phyloP scores from a whole-genome alignment of 2,113 vertebrate genomes.

The Delphinus delphis region DNA sequence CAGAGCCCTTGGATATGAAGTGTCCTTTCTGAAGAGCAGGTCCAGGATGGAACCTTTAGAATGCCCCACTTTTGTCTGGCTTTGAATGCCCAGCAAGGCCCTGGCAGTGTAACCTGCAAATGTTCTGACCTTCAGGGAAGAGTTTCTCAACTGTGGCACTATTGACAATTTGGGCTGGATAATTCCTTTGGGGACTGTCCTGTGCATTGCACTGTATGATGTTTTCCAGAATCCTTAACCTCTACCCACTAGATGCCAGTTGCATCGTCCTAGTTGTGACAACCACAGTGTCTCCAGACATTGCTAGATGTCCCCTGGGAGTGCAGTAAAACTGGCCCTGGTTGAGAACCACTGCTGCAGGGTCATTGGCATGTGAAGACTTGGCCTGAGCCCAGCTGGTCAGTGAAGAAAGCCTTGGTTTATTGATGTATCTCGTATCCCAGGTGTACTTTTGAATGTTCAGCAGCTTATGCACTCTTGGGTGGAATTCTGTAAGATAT shows the following conservation, averaged over 20 bases:
- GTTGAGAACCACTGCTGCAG: not conserved
- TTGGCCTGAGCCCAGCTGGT: not conserved
- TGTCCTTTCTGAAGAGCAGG: not conserved
- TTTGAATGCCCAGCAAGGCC: not conserved
- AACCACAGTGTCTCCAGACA: not conserved
- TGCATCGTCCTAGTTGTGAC: not conserved
- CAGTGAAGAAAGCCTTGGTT: not conserved
- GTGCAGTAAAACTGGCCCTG: not conserved
- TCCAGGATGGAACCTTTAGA: not conserved
- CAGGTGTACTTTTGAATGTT: not conserved
- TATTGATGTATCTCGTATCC: not conserved
- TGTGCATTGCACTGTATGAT: not conserved
- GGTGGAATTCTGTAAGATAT: constrained; percentile 11
- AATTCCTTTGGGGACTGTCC: not conserved
- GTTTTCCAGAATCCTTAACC: not conserved
- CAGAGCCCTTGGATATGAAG: not conserved
- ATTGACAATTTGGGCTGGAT: not conserved
- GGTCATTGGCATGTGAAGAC: not conserved
- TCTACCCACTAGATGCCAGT: not conserved
- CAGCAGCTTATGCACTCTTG: not conserved
- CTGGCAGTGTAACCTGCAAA: not conserved
- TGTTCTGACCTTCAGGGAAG: not conserved
- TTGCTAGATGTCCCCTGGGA: not conserved
- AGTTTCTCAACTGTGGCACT: not conserved
- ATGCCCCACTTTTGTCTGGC: not conserved